Evolutionary conservation across 2,888 invertebrate species (phyloP), one percentile per base, ranked within the genome.

Genomic region (Portevinia maculata): DNA sequence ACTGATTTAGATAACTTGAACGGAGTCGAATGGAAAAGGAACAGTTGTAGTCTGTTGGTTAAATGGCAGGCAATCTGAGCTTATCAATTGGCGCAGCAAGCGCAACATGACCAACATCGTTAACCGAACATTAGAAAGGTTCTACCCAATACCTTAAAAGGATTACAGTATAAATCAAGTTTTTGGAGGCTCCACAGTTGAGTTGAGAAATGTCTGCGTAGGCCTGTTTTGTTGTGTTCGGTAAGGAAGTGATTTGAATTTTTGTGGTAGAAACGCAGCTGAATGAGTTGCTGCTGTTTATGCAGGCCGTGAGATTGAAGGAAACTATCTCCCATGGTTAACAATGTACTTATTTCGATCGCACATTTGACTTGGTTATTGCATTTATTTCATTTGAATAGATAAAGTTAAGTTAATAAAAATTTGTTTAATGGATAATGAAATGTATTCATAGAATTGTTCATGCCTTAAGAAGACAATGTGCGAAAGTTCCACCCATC

Each of bases 41-140:
- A 50, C 78, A 64, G 79, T 69, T 57, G 32, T 13, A 59, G 57
- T 52, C 39, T 13, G 55, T 37, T 60, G 71, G 71, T 48, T 55
- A 67, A 83, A 69, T 83, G 57, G 55, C 67, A 55, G 65, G 48
- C 67, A 78, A 78, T 83, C 71, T 67, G 48, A 37, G 78, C 73
- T 67, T 83, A 83, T 83, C 83, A 83, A 76, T 78, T 81, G 81
- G 76, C 81, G 39, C 81, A 81, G 70, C 59, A 71, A 76, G 76
- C 64, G 76, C 62, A 75, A 24, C 62, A 46, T 52, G 13, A 41
- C 67, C 46, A 48, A 41, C 71, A 67, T 83, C 83, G 83, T 83
- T 83, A 83, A 62, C 48, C 37, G 52, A 37, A 60, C 69, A 83
- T 73, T 78, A 78, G 70, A 83, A 83, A 83, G 78, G 78, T 73